phyloP scores from a whole-genome alignment of 2,113 vertebrate species.

The Axis porcinus region DNA sequence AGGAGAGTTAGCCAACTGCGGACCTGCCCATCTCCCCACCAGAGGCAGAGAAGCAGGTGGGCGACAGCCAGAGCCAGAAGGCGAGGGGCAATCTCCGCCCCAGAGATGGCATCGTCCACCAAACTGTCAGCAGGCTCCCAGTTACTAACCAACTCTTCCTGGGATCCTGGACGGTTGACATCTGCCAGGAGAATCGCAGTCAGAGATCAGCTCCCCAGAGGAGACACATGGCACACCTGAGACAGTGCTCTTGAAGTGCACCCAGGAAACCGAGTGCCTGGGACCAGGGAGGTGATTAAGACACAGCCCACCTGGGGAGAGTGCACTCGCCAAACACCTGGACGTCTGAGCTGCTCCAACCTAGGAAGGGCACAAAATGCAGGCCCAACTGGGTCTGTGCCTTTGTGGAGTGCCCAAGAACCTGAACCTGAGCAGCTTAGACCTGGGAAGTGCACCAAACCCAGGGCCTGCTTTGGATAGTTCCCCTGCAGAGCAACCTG shows the following conservation, averaged over 20 bases:
- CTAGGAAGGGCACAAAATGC: not conserved
- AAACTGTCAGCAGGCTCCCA: not conserved
- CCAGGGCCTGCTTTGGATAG: not conserved
- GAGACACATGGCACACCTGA: not conserved
- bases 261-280: accelerated
- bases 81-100: not conserved
- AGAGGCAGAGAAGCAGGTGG: not conserved
- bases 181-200: not conserved
- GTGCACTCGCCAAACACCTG: not conserved
- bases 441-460: not conserved
- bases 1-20: accelerated
- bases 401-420: not conserved
- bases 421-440: not conserved
- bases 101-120: not conserved
- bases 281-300: not conserved
- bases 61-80: not conserved
- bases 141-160: not conserved
- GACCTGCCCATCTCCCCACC: not conserved
- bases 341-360: not conserved
- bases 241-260: accelerated
- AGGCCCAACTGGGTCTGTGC: not conserved
- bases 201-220: not conserved
- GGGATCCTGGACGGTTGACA: not conserved
- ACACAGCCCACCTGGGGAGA: not conserved
- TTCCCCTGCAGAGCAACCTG: not conserved